A percentile compares a stretch with the other conserved stretches of the same genome.
Evolutionary conservation across 2,888 invertebrate genomes (phyloP).

Genomic region (Oscheius sp.): DNA sequence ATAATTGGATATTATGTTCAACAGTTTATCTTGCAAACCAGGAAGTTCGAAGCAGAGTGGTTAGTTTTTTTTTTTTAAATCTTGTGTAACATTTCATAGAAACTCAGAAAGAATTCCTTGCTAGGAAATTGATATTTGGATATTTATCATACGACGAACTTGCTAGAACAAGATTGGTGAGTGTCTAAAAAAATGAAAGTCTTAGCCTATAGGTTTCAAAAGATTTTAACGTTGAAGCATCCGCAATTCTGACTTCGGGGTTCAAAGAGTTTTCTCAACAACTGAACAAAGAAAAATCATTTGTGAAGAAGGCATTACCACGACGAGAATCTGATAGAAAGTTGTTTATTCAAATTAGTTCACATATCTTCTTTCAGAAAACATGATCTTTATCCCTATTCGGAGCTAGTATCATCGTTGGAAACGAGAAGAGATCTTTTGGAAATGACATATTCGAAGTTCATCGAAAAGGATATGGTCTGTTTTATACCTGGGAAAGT

Average conservation of each 20-base stretch:
- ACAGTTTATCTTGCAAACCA: too few relatives aligned
- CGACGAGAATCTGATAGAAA: constrained; percentile 5
- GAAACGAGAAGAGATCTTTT: constrained; percentile 9
- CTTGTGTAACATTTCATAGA: not conserved
- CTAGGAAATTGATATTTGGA: too few relatives aligned
- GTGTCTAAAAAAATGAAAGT: not conserved
- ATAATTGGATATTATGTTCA: not conserved
- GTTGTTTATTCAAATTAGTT: not conserved
- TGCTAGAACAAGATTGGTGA: too few relatives aligned
- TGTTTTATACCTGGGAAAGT: constrained; percentile 17
- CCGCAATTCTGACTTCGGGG: not conserved
- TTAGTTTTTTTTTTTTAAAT: not conserved
- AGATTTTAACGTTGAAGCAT: not conserved
- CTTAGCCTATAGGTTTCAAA: constrained; percentile 14
- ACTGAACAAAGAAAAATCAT: not conserved
- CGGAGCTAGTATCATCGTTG: not conserved
- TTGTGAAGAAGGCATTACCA: not conserved
- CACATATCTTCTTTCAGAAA: not conserved
- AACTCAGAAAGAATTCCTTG: too few relatives aligned
- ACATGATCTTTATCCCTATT: not conserved
- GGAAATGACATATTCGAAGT: constrained; percentile 1
- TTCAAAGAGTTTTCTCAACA: not conserved
- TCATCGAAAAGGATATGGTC: not conserved
- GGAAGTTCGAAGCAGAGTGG: not conserved
- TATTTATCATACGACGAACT: too few relatives aligned